Evolutionary conservation across 2,888 invertebrate species (phyloP).

Genomic region (Acleris literana): DNA sequence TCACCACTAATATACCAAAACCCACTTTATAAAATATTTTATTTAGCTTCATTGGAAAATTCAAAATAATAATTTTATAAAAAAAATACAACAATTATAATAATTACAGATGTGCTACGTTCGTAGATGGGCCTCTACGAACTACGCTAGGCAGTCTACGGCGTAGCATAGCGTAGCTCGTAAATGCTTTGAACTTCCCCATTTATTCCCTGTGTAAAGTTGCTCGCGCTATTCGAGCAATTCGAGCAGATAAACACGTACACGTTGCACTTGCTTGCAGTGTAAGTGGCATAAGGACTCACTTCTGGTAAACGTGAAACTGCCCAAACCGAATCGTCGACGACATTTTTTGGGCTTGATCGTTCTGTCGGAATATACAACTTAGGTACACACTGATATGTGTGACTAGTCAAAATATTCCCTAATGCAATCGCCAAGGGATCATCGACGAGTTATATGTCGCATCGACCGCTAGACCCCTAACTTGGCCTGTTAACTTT

Average conservation of each 20-base stretch:
- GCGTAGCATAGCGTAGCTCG: conserved; percentile 2
- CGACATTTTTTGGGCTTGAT: too few species aligned
- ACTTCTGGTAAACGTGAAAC: not conserved
- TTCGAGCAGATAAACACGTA: conserved; percentile 9
- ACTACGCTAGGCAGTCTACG: not conserved
- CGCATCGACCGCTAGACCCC: too few species aligned
- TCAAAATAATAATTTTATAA: not conserved
- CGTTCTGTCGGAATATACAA: too few species aligned
- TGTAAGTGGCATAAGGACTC: not conserved
- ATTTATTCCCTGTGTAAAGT: conserved; percentile 14
- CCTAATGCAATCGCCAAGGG: too few species aligned
- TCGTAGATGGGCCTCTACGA: not conserved
- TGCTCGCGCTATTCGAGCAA: conserved; percentile 4
- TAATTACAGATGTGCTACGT: not conserved
- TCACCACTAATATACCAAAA: too few species aligned
- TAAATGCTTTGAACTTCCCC: conserved; percentile 17
- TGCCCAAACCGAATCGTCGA: too few species aligned
- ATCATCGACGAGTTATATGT: too few species aligned
- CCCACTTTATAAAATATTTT: too few species aligned
- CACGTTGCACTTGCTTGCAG: conserved; percentile 5
- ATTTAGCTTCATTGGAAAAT: too few species aligned
- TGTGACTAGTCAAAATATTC: too few species aligned
- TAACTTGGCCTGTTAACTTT: too few species aligned
- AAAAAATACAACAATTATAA: not conserved
- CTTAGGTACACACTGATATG: too few species aligned